phyloP scores from a whole-genome alignment of 2,888 invertebrate species.

The Megastigmus dorsalis region DNA sequence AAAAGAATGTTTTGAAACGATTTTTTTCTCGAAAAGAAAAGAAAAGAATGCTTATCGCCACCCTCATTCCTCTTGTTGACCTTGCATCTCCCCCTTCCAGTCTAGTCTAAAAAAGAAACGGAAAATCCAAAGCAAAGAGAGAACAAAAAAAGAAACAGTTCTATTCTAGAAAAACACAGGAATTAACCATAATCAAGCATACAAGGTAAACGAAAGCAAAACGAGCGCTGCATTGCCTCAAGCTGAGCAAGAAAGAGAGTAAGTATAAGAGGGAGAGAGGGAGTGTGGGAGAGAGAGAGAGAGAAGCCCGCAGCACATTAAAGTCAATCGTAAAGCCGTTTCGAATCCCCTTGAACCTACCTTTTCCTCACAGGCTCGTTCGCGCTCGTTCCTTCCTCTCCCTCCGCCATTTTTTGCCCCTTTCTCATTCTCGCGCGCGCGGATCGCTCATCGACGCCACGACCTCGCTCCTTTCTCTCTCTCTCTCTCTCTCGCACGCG shows the following conservation, averaged over 20 bases:
- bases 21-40: too few species aligned
- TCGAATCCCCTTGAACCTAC: conserved; percentile 54
- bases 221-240: conserved; percentile 12
- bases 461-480: neutral
- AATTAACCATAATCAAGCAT: conserved; percentile 48
- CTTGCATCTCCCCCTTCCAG: neutral
- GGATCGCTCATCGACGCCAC: conserved; percentile 49
- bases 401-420: conserved; percentile 31
- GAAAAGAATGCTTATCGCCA: too few species aligned
- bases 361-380: too few species aligned
- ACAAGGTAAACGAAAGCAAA: conserved; percentile 44
- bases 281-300: too few species aligned
- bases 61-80: too few species aligned
- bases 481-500: too few species aligned
- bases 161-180: conserved; percentile 47
- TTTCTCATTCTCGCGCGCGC: conserved; percentile 44
- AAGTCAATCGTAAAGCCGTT: conserved; percentile 51
- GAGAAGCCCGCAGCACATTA: too few species aligned
- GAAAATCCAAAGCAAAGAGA: neutral
- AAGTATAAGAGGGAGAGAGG: too few species aligned
- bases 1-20: too few species aligned
- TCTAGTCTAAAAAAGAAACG: neutral
- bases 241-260: too few species aligned
- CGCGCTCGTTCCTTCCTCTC: conserved; percentile 6
- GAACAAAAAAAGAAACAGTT: conserved; percentile 24